Evolutionary conservation across 2,888 invertebrate species (phyloP).

Genomic region (Aphodius granarius): DNA sequence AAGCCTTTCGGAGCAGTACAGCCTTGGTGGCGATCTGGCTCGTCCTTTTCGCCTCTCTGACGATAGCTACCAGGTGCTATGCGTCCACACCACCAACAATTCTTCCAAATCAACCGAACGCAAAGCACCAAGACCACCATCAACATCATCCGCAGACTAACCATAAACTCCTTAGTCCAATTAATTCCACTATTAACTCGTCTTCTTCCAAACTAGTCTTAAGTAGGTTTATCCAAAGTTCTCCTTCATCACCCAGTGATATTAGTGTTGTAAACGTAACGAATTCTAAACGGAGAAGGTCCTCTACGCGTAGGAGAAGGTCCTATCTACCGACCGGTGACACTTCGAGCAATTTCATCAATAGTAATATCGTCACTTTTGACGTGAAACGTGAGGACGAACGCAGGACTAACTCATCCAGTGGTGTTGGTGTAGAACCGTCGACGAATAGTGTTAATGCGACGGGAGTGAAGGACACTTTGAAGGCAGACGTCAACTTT

Average conservation of each 20-base stretch:
- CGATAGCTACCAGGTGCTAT: constrained; percentile 65
- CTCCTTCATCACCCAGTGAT: constrained; percentile 43
- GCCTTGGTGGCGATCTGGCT: constrained; percentile 47
- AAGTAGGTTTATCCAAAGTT: constrained; percentile 42
- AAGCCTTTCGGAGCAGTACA: constrained; percentile 40
- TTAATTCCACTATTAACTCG: constrained; percentile 44
- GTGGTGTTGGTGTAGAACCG: constrained; percentile 6
- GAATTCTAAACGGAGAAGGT: constrained; percentile 37
- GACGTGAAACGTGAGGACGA: not conserved
- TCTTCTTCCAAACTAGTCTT: constrained; percentile 49
- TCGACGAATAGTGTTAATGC: constrained; percentile 2
- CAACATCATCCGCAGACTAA: constrained; percentile 25
- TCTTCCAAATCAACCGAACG: not conserved
- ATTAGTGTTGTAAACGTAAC: constrained; percentile 44
- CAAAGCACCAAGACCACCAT: constrained; percentile 8
- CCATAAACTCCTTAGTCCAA: constrained; percentile 31
- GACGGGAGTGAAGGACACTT: constrained; percentile 6
- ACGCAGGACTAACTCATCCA: not conserved
- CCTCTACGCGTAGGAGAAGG: too few species aligned
- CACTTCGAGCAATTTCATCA: constrained; percentile 26
- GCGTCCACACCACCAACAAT: constrained; percentile 49
- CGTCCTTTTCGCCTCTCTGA: constrained; percentile 53
- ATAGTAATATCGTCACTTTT: not conserved
- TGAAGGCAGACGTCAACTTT: not conserved
- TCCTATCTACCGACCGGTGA: constrained; percentile 32